Evolutionary conservation across 2,113 vertebrate species (phyloP).

Genomic region (Pantherophis guttatus): DNA sequence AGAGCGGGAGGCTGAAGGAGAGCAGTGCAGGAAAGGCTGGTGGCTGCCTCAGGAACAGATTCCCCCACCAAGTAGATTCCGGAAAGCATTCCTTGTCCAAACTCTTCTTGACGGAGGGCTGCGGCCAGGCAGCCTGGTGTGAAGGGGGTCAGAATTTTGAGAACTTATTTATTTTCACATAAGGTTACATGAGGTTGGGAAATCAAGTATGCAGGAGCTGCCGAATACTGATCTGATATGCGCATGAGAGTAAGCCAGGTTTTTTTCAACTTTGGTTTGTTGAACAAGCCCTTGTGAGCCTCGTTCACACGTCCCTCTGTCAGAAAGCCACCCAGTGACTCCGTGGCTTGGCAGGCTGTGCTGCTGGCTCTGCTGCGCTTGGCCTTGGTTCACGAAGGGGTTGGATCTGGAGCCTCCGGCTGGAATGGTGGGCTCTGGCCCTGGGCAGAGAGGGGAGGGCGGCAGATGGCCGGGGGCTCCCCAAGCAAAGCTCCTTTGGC

Average conservation of each 20-base stretch:
- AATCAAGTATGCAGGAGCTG: neutral
- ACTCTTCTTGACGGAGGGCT: neutral
- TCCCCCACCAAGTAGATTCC: neutral
- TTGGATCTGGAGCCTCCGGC: neutral
- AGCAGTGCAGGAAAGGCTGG: neutral
- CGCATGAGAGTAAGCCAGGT: neutral
- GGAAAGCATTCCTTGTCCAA: neutral
- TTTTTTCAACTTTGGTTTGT: neutral
- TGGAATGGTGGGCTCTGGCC: neutral
- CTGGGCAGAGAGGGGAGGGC: neutral
- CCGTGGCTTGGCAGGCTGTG: neutral
- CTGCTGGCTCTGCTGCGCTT: neutral
- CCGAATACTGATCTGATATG: neutral
- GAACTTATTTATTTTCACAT: neutral
- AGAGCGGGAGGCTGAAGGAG: neutral
- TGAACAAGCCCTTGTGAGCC: neutral
- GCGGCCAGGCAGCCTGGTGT: neutral
- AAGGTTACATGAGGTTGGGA: no score
- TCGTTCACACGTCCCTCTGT: neutral
- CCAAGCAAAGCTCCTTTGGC: neutral
- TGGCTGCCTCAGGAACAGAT: neutral
- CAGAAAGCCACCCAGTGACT: neutral
- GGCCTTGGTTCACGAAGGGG: neutral
- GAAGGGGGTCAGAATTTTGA: neutral
- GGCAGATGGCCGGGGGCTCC: neutral